Evolutionary conservation across 2,113 vertebrate genomes (phyloP), one percentile per base, ranked within the genome.

Genomic region (Atrichornis clamosus): DNA sequence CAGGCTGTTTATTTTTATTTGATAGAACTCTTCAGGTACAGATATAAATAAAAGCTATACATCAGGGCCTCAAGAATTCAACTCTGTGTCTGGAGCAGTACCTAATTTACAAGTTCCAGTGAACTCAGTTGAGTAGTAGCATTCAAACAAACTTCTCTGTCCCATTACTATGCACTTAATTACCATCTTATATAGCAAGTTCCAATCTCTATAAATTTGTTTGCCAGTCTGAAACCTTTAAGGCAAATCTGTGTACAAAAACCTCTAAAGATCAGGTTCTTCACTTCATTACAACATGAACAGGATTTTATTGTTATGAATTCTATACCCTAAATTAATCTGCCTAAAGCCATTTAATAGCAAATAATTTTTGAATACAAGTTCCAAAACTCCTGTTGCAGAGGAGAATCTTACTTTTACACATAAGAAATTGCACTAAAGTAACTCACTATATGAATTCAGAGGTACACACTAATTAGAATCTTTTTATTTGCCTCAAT

Each of bases 371-470:
- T 73, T 92, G 15, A 76, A 58, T 60, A 64, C 13, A 28, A 23
- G 27, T 94, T 96, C 86, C 42, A 92, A 70, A 90, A 78, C 17
- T 82, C 33, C 59, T 78, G 13, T 79, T 87, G 42, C 14, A 42
- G 47, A 82, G 33, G 7, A 83, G 21, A 47, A 72, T 74, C 41
- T 93, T 89, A 41, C 56, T 84, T 88, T 83, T 89, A 21, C 58
- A 87, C 41, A 91, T 21, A 84, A 86, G 69, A 80, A 52, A 74
- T 87, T 55, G 92, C 70, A n/a, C 26, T 82, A 82, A 74, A 95
- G 95, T 44, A 97, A 73, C 85, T 95, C 55, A 39, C 70, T 62
- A 9, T 13, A 64, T 65, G 47, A 90, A 89, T 85, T 94, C 74
- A 94, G 59, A 67, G 95, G 84, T 75, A 68, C 62, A 93, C 10